A percentile compares a stretch with the other conserved stretches of the same genome.
phyloP scores from a whole-genome alignment of 1,140 invertebrate species.

The Dermatophagoides farinae region DNA sequence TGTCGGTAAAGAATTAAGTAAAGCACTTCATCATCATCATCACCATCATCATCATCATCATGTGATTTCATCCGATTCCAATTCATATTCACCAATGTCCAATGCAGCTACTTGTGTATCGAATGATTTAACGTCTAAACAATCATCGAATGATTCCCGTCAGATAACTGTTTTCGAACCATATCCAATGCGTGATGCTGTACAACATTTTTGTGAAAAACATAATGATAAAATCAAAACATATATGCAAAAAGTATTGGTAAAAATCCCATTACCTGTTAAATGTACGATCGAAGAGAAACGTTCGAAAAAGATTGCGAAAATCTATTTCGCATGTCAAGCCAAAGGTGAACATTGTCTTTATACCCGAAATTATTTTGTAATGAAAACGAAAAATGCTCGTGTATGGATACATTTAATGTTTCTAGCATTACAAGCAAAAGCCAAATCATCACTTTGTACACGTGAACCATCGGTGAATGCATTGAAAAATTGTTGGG shows the following conservation, averaged over 20 bases:
- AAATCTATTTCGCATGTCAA: conserved; percentile 71
- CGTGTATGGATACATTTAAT: conserved; percentile 83
- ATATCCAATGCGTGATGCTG: conserved; percentile 64
- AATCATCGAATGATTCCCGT: not conserved
- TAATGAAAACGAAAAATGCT: conserved; percentile 61
- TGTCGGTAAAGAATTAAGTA: no score
- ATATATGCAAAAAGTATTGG: conserved; percentile 67
- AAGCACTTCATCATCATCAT: no score
- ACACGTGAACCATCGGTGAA: conserved; percentile 59
- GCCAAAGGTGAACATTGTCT: conserved; percentile 63
- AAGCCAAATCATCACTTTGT: conserved; percentile 53
- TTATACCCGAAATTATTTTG: conserved; percentile 64
- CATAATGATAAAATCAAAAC: conserved; percentile 70
- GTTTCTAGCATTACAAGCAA: conserved; percentile 71
- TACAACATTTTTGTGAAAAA: conserved; percentile 83
- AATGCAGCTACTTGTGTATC: not conserved
- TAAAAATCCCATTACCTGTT: conserved; percentile 61
- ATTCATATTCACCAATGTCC: no score
- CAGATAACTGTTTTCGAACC: conserved; percentile 30
- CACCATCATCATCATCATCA: no score
- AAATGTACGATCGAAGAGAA: conserved; percentile 75
- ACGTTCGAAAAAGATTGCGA: conserved; percentile 59
- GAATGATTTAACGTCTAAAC: not conserved
- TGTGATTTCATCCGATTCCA: no score
- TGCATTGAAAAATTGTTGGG: conserved; percentile 72